Evolutionary conservation across 1,140 invertebrate genomes (phyloP), one percentile per base, ranked within the genome.

Genomic region (Panulirus ornatus): DNA sequence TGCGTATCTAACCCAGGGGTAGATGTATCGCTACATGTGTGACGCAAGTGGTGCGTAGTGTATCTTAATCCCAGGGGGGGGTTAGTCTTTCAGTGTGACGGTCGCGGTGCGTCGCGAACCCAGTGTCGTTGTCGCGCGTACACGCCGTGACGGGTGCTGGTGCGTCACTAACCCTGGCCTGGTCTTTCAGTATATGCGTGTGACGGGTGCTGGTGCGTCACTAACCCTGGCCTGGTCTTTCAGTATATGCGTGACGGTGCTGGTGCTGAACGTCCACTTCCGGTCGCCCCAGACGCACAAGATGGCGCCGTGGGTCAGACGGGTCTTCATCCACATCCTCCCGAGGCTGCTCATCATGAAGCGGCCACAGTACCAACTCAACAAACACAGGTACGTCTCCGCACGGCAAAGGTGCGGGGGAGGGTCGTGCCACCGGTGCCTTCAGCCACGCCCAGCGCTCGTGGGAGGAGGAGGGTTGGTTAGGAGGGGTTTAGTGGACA

Each of bases 241-340:
- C 92, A 95, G 94, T 92, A 94, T 95, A 88, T 95, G 96, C 91
- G 95, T 96, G 70, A 96, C 96, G 66, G 96, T 96, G 54, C 94
- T 96, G 86, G 95, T 96, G 38, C 94, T 97, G 40, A 96, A 97
- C 93, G 96, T 98, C 40, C 97, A 99, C 94, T 99, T 99, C 94
- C 96, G 98, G 54, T 98, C 98, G 47, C 98, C 98, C 11, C 97
- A 98, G 93, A 99, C 98, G 11, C 98, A 99, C 94, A 96, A 95
- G 94, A 99, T 99, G 98, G 96, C 97, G 27, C 97, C 97, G 0
- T 99, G 98, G 98, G 97, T 98, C 22, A 96, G 97, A 87, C 95
- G 97, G 85, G 97, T 98, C 54, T 99, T 99, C 93, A 97, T 99
- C 76, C 97, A 98, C 93, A 97, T 98, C 92, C 95, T 99, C 76